These are phyloP conservation scores for Pheosia gnoma DNA, from an alignment of 2,888 invertebrate species.

Conservation along the genomic window DNA sequence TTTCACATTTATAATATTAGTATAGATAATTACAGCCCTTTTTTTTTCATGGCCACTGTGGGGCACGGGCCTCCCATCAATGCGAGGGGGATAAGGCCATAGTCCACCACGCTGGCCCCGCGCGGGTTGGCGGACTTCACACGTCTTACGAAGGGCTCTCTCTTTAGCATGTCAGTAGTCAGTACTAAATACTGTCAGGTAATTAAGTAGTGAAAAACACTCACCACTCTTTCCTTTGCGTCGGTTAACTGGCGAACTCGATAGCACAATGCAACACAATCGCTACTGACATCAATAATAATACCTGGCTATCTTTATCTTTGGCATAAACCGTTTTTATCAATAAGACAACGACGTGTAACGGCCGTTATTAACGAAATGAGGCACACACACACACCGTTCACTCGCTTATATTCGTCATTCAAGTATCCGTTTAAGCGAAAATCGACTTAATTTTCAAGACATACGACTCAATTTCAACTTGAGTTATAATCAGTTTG, in stretches of 20 bases:
- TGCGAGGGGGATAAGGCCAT: too few relatives aligned
- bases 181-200: too few relatives aligned
- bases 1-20: too few relatives aligned
- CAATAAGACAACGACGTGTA: conserved; percentile 12
- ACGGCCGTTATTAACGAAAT: conserved; percentile 24
- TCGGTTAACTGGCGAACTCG: background rate
- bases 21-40: too few relatives aligned
- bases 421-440: conserved; percentile 4
- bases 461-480: background rate
- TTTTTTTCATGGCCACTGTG: too few relatives aligned
- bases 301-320: conserved; percentile 18
- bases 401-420: conserved; percentile 7
- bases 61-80: too few relatives aligned
- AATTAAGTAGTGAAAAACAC: background rate
- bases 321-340: conserved; percentile 34
- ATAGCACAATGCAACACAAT: background rate
- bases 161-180: too few relatives aligned
- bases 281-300: background rate
- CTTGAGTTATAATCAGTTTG: conserved; percentile 3
- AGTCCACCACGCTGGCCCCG: too few relatives aligned
- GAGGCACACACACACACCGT: conserved; percentile 17
- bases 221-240: background rate
- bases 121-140: too few relatives aligned
- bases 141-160: too few relatives aligned
- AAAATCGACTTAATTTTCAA: conserved; percentile 10